Conservation (phyloP, 2,888 invertebrate species). For the Drosophila fulvimacula region DNA sequence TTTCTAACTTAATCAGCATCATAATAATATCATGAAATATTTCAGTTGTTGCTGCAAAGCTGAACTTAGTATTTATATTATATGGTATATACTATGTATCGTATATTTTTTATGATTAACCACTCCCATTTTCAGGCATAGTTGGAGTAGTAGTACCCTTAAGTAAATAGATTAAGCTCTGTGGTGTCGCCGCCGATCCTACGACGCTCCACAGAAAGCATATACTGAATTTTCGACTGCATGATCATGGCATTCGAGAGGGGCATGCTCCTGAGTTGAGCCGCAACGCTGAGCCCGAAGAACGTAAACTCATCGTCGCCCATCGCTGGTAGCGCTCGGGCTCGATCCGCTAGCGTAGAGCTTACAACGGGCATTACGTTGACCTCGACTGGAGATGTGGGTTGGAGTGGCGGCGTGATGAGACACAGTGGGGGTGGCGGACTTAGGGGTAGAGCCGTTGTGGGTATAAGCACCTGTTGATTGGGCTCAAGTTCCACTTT, state of each 20-base stretch:
- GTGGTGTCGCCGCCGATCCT: slow-evolving; percentile 46
- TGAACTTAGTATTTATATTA: background rate
- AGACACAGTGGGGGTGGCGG: slow-evolving; percentile 29
- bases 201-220: slow-evolving; percentile 64
- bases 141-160: background rate
- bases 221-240: slow-evolving; percentile 67
- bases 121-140: background rate
- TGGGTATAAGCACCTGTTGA: slow-evolving; percentile 36
- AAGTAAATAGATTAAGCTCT: slow-evolving; percentile 19
- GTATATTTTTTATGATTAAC: too few relatives aligned
- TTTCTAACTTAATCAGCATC: background rate
- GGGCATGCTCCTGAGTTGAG: slow-evolving; percentile 67
- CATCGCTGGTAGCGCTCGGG: slow-evolving; percentile 6
- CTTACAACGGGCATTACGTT: background rate
- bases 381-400: background rate
- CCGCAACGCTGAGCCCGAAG: slow-evolving; percentile 66
- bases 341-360: slow-evolving; percentile 13
- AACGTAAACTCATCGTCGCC: slow-evolving; percentile 68
- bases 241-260: slow-evolving; percentile 62
- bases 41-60: background rate
- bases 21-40: background rate
- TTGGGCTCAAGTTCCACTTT: slow-evolving; percentile 25
- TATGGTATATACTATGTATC: too few relatives aligned
- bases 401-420: slow-evolving; percentile 15
- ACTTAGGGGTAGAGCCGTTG: background rate